phyloP scores from a whole-genome alignment of 2,888 invertebrate species.

The Colostygia pectinataria region DNA sequence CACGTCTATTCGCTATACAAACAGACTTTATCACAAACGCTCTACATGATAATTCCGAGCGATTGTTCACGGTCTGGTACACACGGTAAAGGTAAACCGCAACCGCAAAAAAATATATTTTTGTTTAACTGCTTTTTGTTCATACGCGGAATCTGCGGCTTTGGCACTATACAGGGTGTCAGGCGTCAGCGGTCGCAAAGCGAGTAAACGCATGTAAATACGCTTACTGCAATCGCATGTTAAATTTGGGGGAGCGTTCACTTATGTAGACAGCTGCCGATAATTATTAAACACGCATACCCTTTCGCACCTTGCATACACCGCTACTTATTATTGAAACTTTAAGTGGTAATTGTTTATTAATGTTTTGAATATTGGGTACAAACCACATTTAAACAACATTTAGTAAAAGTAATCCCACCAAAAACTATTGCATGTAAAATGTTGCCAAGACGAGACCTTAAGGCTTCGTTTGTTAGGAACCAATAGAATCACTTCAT shows the following conservation, averaged over 20 bases:
- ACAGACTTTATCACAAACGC: constrained; percentile 73
- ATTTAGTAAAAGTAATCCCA: no score
- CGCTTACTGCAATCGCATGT: constrained; percentile 65
- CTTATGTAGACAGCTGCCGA: constrained; percentile 69
- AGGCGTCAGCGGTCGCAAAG: constrained; percentile 59
- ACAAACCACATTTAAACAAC: not conserved
- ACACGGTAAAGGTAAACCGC: constrained; percentile 75
- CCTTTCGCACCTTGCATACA: constrained; percentile 77
- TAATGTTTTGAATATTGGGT: not conserved
- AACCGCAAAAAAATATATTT: constrained; percentile 75
- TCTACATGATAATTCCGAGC: constrained; percentile 76
- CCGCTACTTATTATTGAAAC: constrained; percentile 44
- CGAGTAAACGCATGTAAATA: constrained; percentile 56
- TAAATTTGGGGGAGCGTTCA: constrained; percentile 63
- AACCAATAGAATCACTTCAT: no score
- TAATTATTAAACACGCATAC: constrained; percentile 75
- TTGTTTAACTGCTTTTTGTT: constrained; percentile 73
- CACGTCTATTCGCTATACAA: constrained; percentile 69
- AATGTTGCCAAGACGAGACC: no score
- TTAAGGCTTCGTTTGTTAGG: no score
- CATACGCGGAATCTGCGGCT: constrained; percentile 65
- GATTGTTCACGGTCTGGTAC: constrained; percentile 80
- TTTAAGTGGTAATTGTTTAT: constrained; percentile 41
- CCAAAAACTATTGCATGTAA: no score
- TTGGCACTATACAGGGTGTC: constrained; percentile 62